Conservation (phyloP, 2,888 invertebrate genomes). For the Microplitis manilae region DNA sequence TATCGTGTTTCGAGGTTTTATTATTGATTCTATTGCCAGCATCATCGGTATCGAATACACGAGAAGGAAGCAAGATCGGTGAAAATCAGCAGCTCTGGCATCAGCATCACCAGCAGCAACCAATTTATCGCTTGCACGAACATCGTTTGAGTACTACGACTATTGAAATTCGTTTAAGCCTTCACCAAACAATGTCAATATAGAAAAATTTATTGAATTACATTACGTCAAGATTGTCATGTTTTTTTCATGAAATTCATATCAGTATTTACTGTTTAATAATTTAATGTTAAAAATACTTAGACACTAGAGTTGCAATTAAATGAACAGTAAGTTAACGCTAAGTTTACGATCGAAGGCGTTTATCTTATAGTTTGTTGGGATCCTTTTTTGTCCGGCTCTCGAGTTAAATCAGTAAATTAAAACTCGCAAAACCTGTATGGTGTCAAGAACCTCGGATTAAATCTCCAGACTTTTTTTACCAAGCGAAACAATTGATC, state of each 20-base stretch:
- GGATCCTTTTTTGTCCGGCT: neutral
- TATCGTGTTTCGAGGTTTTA: conserved; percentile 46
- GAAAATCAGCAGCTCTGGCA: conserved; percentile 30
- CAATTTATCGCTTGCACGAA: conserved; percentile 47
- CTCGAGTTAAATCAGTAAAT: conserved; percentile 10
- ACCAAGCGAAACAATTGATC: neutral
- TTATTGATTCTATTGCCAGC: conserved; percentile 33
- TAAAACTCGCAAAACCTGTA: conserved; percentile 20
- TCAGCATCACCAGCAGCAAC: conserved; percentile 13
- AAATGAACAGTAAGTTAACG: neutral
- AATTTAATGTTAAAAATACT: neutral
- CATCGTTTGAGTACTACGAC: conserved; percentile 46
- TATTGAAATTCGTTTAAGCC: conserved; percentile 26
- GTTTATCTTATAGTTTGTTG: neutral
- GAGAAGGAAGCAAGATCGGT: neutral
- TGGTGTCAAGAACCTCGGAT: conserved; percentile 4
- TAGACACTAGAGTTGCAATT: neutral
- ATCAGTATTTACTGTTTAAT: neutral
- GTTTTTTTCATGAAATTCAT: neutral
- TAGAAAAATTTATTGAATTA: conserved; percentile 22
- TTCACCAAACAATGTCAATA: conserved; percentile 10
- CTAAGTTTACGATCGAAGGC: neutral
- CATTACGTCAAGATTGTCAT: neutral
- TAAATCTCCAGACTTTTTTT: neutral
- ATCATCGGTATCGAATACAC: neutral